These are phyloP conservation scores for Fissipunctia ypsillon DNA, from an alignment of 2,888 invertebrate species.

Conservation along the genomic window DNA sequence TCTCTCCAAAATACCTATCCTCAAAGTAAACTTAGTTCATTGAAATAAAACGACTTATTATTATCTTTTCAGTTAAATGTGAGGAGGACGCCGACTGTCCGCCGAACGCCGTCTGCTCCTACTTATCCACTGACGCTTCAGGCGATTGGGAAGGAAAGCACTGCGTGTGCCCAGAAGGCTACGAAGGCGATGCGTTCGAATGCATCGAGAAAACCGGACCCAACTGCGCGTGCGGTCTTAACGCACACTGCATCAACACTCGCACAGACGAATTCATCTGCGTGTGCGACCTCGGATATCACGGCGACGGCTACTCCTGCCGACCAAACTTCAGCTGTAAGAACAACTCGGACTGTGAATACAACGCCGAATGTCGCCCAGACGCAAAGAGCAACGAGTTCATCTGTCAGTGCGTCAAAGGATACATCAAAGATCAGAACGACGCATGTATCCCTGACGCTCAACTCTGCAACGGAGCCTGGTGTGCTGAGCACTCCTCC, in stretches of 20 bases:
- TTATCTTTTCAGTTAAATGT: conserved; percentile 92
- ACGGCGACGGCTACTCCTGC: conserved; percentile 96
- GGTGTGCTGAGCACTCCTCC: conserved; percentile 92
- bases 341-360: conserved; percentile 92
- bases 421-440: conserved; percentile 92
- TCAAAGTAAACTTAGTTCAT: not conserved
- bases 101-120: conserved; percentile 94
- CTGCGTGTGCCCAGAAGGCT: conserved; percentile 96
- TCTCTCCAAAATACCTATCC: not conserved
- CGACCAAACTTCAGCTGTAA: conserved; percentile 92
- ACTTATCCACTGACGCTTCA: conserved; percentile 78
- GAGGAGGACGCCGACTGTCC: conserved; percentile 95
- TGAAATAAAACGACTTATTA: conserved; percentile 40
- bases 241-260: conserved; percentile 94
- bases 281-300: conserved; percentile 94
- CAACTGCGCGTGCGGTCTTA: conserved; percentile 92
- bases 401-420: conserved; percentile 95
- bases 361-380: conserved; percentile 93
- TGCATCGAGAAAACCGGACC: conserved; percentile 90
- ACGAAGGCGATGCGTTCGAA: conserved; percentile 95
- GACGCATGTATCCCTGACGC: conserved; percentile 91
- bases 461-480: conserved; percentile 91
- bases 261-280: conserved; percentile 93
- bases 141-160: conserved; percentile 76
- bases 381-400: conserved; percentile 90